Conservation (phyloP, 2,888 invertebrate species). For the Meiosimyza platycephala region DNA sequence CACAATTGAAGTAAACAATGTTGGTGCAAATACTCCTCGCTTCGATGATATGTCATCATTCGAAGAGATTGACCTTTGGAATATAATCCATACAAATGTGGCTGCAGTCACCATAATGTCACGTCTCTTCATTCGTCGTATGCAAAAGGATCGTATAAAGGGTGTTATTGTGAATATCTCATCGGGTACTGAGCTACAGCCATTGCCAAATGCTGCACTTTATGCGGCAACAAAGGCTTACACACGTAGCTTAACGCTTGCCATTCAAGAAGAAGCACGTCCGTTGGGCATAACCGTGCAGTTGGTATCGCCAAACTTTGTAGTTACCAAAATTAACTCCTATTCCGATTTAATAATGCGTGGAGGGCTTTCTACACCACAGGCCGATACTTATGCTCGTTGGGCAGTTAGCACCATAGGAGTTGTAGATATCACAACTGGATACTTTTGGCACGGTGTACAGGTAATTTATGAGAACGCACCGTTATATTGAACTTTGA, state of each 20-base stretch:
- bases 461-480: slow-evolving; percentile 70
- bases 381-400: slow-evolving; percentile 74
- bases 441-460: slow-evolving; percentile 89
- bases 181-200: slow-evolving; percentile 86
- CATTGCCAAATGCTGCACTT: slow-evolving; percentile 85
- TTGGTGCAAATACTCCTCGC: slow-evolving; percentile 68
- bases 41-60: slow-evolving; percentile 81
- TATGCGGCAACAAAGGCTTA: slow-evolving; percentile 90
- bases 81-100: slow-evolving; percentile 87
- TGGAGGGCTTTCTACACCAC: slow-evolving; percentile 73
- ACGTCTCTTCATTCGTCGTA: slow-evolving; percentile 78
- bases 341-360: slow-evolving; percentile 78
- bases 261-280: slow-evolving; percentile 83
- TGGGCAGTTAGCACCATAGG: slow-evolving; percentile 84
- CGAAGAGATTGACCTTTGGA: slow-evolving; percentile 77
- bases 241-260: slow-evolving; percentile 80
- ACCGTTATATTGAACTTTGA: neutral
- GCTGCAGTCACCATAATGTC: slow-evolving; percentile 87
- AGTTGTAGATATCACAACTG: slow-evolving; percentile 81
- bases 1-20: slow-evolving; percentile 74
- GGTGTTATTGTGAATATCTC: slow-evolving; percentile 92
- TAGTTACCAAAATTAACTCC: slow-evolving; percentile 86
- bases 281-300: slow-evolving; percentile 82
- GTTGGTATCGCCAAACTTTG: slow-evolving; percentile 77
- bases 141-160: slow-evolving; percentile 74